These are phyloP conservation scores for Anser cygnoides DNA, from an alignment of 2,113 vertebrate species.

Conservation along the genomic window DNA sequence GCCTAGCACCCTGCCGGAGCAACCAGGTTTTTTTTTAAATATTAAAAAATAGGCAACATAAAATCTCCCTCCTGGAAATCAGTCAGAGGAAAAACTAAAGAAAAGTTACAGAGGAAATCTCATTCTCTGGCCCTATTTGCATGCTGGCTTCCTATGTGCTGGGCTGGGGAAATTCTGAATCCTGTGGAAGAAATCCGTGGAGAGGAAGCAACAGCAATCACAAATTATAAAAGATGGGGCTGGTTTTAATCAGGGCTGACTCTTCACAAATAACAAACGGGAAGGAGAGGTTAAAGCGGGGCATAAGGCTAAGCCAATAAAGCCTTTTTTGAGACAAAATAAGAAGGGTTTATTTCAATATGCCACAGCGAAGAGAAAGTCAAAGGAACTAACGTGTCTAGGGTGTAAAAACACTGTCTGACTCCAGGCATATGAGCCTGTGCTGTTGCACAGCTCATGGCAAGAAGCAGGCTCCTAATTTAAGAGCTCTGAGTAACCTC, in stretches of 20 bases:
- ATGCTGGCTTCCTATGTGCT: slow-evolving; percentile 36
- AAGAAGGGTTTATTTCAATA: slow-evolving; percentile 27
- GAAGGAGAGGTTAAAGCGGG: slow-evolving; percentile 44
- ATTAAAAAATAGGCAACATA: not conserved
- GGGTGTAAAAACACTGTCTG: not conserved
- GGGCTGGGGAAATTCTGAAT: slow-evolving; percentile 61
- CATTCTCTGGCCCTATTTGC: not conserved
- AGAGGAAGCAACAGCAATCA: slow-evolving; percentile 51
- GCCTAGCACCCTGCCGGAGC: not conserved
- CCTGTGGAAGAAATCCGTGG: slow-evolving; percentile 63
- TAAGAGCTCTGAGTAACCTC: not conserved
- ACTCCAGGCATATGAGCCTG: not conserved
- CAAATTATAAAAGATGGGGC: slow-evolving; percentile 45
- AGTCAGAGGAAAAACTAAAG: slow-evolving; percentile 52
- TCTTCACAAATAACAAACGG: slow-evolving; percentile 52
- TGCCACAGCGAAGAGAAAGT: not conserved
- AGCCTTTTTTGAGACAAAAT: slow-evolving; percentile 51
- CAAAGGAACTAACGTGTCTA: not conserved
- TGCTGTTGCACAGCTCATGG: not conserved
- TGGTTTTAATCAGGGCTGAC: slow-evolving; percentile 67
- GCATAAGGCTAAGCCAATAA: slow-evolving; percentile 60
- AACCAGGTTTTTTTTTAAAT: not conserved
- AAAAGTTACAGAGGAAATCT: slow-evolving; percentile 55
- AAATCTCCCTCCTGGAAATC: slow-evolving; percentile 53
- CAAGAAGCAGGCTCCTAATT: not conserved